These are phyloP conservation scores for Styela plicata DNA, from an alignment of 23 tunicate genomes.

Conservation along the genomic window DNA sequence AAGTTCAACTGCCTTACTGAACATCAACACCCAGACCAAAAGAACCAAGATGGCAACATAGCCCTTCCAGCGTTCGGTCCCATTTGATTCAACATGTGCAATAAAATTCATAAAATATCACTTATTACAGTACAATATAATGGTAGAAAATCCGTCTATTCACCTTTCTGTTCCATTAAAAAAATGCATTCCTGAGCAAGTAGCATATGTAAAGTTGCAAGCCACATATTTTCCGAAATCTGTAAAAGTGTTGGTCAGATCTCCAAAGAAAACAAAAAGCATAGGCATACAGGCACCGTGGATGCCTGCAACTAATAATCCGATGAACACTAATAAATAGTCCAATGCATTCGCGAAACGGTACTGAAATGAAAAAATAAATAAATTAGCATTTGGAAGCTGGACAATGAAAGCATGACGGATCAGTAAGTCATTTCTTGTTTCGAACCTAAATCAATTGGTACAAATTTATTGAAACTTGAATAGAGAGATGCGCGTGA, in stretches of 20 bases:
- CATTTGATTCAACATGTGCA: too few species aligned
- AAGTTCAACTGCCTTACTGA: too few species aligned
- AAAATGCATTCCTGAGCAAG: background rate
- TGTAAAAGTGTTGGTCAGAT: constrained; percentile 59
- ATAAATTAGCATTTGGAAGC: background rate
- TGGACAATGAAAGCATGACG: background rate
- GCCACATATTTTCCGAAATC: constrained; percentile 42
- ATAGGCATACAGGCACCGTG: constrained; percentile 71
- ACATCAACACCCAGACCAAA: too few species aligned
- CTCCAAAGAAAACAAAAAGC: constrained; percentile 72
- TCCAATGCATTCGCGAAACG: constrained; percentile 11
- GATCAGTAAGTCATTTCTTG: too few species aligned
- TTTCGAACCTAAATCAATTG: too few species aligned
- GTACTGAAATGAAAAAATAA: constrained; percentile 14
- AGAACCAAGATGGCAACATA: too few species aligned
- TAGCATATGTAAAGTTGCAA: constrained; percentile 36
- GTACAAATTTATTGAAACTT: background rate
- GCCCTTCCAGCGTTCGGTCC: too few species aligned
- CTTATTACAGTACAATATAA: too few species aligned
- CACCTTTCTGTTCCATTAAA: constrained; percentile 22
- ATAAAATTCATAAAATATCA: too few species aligned
- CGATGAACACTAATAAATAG: constrained; percentile 43
- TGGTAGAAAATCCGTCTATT: too few species aligned
- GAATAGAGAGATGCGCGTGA: background rate
- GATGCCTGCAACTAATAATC: constrained; percentile 41